Evolutionary conservation across 2,113 vertebrate genomes (phyloP), one percentile per base, ranked within the genome.

Genomic region (Bombycilla garrulus): DNA sequence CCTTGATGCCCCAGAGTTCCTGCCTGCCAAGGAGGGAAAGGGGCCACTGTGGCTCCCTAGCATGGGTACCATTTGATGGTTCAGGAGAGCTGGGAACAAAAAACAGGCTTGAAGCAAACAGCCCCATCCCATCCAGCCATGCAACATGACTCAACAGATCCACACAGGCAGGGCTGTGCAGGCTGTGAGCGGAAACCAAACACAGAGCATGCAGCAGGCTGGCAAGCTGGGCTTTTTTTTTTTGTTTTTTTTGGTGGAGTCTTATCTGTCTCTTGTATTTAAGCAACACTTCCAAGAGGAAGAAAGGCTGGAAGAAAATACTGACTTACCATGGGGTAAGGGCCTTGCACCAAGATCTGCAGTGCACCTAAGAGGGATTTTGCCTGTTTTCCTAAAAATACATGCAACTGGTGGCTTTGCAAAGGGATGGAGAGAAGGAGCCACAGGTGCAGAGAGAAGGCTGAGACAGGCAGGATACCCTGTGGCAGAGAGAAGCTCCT

Each of bases 61-160:
- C 38, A 40, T 0, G 1, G 20, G 12, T 33, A 60, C 86, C 19
- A 40, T 29, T 38, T n/a, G 54, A n/a, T 78, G 12, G 1, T 7
- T 73, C 9, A 7, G 62, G 33, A 82, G 67, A 83, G 56, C 69
- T 60, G 64, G 72, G 56, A 93, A 48, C 35, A 70, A 71, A 77
- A 74, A 26, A 2, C 7, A 14, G 33, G 20, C 21, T 70, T 15
- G 71, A 65, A 93, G 67, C 50, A 88, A 92, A 86, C 35, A 92
- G 79, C 71, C 76, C 47, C 56, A 51, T 88, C 47, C 81, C 64
- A 81, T 48, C 71, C 69, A 69, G 73, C 70, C 72, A 5, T 2
- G 3, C 57, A 67, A 83, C 94, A 18, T 93, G 94, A 96, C 88
- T 40, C 18, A 86, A 92, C 92, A 94, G 76, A 95, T 88, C 92